Evolutionary conservation across 2,113 vertebrate species (phyloP), one percentile per base, ranked within the genome.

Genomic region (Chloropsis cyanopogon): DNA sequence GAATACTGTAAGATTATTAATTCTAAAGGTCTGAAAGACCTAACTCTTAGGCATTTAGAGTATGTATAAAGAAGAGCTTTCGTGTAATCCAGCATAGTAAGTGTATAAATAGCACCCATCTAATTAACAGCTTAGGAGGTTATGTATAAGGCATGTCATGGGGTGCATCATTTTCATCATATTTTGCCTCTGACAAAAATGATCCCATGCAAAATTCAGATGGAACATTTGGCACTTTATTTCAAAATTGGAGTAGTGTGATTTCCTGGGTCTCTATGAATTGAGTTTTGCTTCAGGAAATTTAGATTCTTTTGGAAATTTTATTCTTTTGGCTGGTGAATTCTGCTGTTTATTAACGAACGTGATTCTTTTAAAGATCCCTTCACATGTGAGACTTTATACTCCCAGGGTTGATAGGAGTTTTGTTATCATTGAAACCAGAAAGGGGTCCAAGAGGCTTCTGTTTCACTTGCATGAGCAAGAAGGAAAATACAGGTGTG

Each of bases 101-200:
- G 56, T 66, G 4, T 92, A 95, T 95, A 96, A 97, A 96, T 93
- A 96, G 82, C 11, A 3, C 24, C 22, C 42, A 52, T 72, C 79
- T 96, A 49, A 80, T 92, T 95, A 95, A 57, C 53, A 63, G 93
- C 35, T 95, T 89, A 95, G 68, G 28, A 64, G 72, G 23, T 90
- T 86, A 69, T 26, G 13, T 68, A 12, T 82, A 24, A 82, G 57
- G 56, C 47, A 3, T 50, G 72, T 86, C 35, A 70, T 46, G 47
- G 44, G 12, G 4, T 73, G 11, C 47, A n/a, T 90, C 2, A 10
- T 60, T 60, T 69, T 73, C 10, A 13, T 86, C 21, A 23, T 70
- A 44, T 56, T 96, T 88, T 95, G 50, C 19, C 8, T 65, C 20
- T 64, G 44, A 76, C 14, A 79, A 41, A 80, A 72, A 61, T 63